phyloP scores from a whole-genome alignment of 2,888 invertebrate genomes.

The Trachelus stipa region DNA sequence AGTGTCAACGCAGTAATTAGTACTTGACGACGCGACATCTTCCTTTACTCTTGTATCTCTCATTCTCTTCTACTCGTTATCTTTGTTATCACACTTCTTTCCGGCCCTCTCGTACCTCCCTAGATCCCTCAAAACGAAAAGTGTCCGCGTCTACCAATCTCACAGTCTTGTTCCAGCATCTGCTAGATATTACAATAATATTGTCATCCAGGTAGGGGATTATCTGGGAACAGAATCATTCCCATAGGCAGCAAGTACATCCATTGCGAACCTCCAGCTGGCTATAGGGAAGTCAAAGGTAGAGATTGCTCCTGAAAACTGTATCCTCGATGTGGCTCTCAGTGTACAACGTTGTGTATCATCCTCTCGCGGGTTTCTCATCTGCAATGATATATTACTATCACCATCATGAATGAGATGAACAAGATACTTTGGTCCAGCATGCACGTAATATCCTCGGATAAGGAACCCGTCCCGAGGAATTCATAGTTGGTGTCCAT shows the following conservation, averaged over 20 bases:
- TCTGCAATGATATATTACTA: not conserved
- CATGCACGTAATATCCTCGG: not conserved
- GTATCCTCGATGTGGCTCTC: not conserved
- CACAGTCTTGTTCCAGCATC: too few relatives aligned
- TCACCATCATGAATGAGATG: not conserved
- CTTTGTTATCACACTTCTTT: not conserved
- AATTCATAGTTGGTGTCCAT: not conserved
- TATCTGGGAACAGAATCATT: slow-evolving; percentile 81
- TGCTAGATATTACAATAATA: slow-evolving; percentile 26
- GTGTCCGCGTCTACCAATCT: too few relatives aligned
- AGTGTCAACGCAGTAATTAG: slow-evolving; percentile 31
- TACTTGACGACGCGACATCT: not conserved
- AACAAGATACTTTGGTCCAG: not conserved
- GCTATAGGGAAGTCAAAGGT: slow-evolving; percentile 66
- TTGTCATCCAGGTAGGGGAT: slow-evolving; percentile 71
- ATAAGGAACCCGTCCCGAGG: not conserved
- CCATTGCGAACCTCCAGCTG: slow-evolving; percentile 81
- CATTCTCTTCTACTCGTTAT: not conserved
- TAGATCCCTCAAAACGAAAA: too few relatives aligned
- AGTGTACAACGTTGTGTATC: not conserved
- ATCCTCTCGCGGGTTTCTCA: not conserved
- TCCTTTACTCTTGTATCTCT: slow-evolving; percentile 4
- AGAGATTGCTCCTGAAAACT: slow-evolving; percentile 31
- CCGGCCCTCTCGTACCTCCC: not conserved
- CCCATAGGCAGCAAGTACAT: slow-evolving; percentile 83